These are phyloP conservation scores for Bos javanicus DNA, from an alignment of 2,113 vertebrate species.

Conservation along the genomic window DNA sequence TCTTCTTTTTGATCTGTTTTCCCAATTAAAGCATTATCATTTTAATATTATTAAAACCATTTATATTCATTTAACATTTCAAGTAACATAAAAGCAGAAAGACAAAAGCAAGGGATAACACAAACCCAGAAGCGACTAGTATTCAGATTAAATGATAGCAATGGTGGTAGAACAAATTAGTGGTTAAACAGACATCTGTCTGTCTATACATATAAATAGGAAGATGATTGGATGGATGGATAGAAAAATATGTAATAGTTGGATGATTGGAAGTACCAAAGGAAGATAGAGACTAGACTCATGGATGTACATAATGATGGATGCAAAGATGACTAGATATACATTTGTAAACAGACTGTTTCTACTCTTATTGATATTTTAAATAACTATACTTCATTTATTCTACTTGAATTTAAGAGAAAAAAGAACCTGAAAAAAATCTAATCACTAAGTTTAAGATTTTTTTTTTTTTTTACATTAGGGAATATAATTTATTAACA, in stretches of 20 bases:
- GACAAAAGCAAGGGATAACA: neutral
- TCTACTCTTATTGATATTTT: neutral
- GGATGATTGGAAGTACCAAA: neutral
- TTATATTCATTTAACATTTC: neutral
- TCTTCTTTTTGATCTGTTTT: neutral
- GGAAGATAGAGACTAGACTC: neutral
- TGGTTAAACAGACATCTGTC: neutral
- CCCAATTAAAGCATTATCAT: neutral
- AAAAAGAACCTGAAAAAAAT: neutral
- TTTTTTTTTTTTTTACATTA: neutral
- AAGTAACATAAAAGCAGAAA: neutral
- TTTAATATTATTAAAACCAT: neutral
- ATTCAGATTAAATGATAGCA: neutral
- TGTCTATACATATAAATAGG: neutral
- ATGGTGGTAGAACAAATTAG: neutral
- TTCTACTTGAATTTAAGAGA: neutral
- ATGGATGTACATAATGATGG: neutral
- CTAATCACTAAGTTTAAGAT: neutral
- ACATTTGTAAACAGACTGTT: neutral
- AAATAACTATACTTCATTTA: neutral
- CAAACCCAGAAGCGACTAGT: neutral
- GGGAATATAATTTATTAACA: conserved; percentile 31
- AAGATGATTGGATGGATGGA: neutral
- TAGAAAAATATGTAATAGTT: neutral
- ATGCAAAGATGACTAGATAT: neutral